A percentile compares a stretch with the other conserved stretches of the same genome.
Conservation (phyloP, 1,140 invertebrate genomes). For the Philaenus spumarius region DNA sequence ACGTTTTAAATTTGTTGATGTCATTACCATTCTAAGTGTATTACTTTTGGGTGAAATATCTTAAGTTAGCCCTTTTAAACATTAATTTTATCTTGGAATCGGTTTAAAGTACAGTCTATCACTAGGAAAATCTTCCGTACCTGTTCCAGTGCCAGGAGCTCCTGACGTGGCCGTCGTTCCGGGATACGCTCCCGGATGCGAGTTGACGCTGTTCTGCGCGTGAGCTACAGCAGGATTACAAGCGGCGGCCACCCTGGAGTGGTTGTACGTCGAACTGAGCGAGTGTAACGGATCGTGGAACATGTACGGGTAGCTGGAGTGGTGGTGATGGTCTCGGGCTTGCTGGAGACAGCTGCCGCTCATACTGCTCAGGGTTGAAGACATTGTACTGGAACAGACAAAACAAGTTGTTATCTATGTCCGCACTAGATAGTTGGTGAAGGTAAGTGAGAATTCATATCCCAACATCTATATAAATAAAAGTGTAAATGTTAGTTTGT, state of each 20-base stretch:
- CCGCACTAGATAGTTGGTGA: too few species aligned
- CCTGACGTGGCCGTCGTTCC: slow-evolving; percentile 3
- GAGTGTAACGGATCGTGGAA: slow-evolving; percentile 81
- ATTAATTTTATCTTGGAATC: too few species aligned
- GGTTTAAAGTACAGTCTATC: too few species aligned
- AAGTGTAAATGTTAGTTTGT: too few species aligned
- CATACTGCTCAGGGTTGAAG: slow-evolving; percentile 63
- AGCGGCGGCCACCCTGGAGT: slow-evolving; percentile 47
- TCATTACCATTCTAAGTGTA: too few species aligned
- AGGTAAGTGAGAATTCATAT: too few species aligned
- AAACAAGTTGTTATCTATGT: too few species aligned
- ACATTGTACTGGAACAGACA: slow-evolving; percentile 64
- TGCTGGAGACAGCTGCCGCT: slow-evolving; percentile 56
- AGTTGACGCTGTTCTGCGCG: slow-evolving; percentile 45
- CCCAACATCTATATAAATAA: too few species aligned
- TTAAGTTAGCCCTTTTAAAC: too few species aligned
- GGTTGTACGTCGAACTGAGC: slow-evolving; percentile 57
- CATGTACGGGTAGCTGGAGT: slow-evolving; percentile 81
- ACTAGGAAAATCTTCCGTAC: too few species aligned
- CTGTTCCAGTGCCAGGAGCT: slow-evolving; percentile 29
- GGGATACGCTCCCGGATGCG: slow-evolving; percentile 22
- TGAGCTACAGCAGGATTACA: slow-evolving; percentile 58
- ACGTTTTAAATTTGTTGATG: too few species aligned
- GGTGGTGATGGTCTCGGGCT: slow-evolving; percentile 33
- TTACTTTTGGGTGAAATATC: too few species aligned